Conservation (phyloP, 2,888 invertebrate species). For the Leistus spinibarbis region DNA sequence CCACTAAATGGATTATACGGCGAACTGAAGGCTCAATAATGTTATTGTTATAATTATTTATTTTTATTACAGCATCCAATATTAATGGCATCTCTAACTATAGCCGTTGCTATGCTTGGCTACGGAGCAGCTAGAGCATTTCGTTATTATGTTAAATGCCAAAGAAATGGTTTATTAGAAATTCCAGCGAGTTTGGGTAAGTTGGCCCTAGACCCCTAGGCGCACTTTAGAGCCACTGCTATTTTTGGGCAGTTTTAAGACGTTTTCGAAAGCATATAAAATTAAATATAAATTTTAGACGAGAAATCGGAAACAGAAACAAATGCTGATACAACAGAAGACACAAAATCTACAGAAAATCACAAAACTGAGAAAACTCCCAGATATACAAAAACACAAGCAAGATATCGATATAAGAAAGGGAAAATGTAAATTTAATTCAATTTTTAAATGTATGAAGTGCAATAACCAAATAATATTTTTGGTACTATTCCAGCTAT, state of each 20-base stretch:
- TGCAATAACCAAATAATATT: background rate
- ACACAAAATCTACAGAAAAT: constrained; percentile 41
- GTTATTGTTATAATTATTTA: constrained; percentile 13
- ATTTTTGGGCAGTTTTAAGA: no score
- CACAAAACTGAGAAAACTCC: constrained; percentile 50
- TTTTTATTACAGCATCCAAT: constrained; percentile 68
- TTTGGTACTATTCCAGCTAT: background rate
- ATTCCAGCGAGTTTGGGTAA: constrained; percentile 60
- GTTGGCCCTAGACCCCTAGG: no score
- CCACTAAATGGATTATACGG: no score
- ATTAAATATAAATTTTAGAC: constrained; percentile 14
- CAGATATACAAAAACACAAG: constrained; percentile 76
- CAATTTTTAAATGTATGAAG: background rate
- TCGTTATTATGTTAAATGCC: constrained; percentile 61
- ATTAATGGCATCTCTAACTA: constrained; percentile 72
- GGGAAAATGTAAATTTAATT: constrained; percentile 64
- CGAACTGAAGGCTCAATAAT: no score
- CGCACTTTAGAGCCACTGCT: no score
- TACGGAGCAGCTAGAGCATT: constrained; percentile 69
- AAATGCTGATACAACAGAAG: constrained; percentile 45
- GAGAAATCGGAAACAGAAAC: constrained; percentile 42
- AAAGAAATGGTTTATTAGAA: constrained; percentile 61
- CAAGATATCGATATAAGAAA: constrained; percentile 75
- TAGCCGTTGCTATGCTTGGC: constrained; percentile 70
- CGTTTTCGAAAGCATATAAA: constrained; percentile 33